Base-by-base conservation (phyloP, 2,888 invertebrate genomes). In the Mactromeris polynyma region DNA sequence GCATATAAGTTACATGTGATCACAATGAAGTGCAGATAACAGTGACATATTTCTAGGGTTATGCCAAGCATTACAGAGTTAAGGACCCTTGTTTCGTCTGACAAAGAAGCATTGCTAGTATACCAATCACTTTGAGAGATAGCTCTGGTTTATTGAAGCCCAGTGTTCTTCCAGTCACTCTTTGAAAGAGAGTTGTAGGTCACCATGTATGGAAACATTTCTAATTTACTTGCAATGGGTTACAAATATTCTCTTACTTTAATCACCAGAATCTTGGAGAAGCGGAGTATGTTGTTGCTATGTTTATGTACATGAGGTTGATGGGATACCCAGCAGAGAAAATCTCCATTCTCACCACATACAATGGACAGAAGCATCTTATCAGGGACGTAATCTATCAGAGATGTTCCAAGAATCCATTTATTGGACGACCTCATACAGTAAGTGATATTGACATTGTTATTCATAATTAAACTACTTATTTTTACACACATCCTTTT, bases 331-430 rank as follows among this genome's bases (percentile, higher is more conserved):
- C 99, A 0, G 98, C 99, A 0, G 98, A 98, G 90, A 99, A 99
- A 97, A 99, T 99, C 93, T 99, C 99, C 42, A 99, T 99, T 94
- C 97, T 99, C 80, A 99, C 99, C 0, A 99, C 99, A 0, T 99
- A 99, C 97, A 99, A 99, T 97, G 99, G 99, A 0, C 99, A 99
- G 97, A 99, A 99, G 96, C 99, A 99, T 97, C 97, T 99, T 83
- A 98, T 99, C 77, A 97, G 99, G 1, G 99, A 99, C 97, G 99
- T 99, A 9, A 98, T 99, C 88, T 98, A 98, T 21, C 96, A 97
- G 93, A 97, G 99, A 84, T 99, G 99, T 97, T 98, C 98, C 0
- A 98, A 98, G 90, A 99, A 99, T 97, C 99, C 99, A 0, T 97
- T 99, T 84, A 99, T 99, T 94, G 99, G 99, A 31, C 97, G 94